Percentiles rank a stretch among this genome's conserved stretches.
These are phyloP conservation scores for Plectrocnemia conspersa DNA, from an alignment of 1,140 invertebrate genomes.

Conservation along the genomic window DNA sequence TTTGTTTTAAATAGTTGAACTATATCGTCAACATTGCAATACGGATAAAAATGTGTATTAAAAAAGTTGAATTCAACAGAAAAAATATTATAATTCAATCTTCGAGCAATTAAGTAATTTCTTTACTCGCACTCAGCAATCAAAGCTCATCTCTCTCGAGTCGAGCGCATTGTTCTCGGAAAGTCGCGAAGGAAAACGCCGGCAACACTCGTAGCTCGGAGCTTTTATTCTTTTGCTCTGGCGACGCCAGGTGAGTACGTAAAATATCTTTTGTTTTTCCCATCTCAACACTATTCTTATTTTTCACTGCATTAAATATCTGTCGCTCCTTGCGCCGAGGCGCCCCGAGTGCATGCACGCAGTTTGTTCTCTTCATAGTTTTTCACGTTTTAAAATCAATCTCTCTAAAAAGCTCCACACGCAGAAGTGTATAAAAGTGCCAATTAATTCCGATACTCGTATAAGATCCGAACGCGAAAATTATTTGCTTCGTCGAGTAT, in stretches of 20 bases:
- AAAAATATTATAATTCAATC: too few species aligned
- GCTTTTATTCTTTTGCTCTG: slow-evolving; percentile 1
- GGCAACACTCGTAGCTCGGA: not conserved
- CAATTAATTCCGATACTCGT: not conserved
- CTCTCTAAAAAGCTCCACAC: too few species aligned
- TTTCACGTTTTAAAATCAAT: too few species aligned
- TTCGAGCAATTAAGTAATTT: too few species aligned
- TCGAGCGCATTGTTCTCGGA: not conserved
- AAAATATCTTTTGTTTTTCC: slow-evolving; percentile 5
- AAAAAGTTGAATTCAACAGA: too few species aligned
- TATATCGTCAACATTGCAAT: too few species aligned
- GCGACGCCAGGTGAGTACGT: not conserved
- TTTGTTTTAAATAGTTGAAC: too few species aligned
- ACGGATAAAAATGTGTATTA: too few species aligned
- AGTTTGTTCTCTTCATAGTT: not conserved
- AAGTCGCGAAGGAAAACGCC: slow-evolving; percentile 7
- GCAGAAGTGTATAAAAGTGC: too few species aligned
- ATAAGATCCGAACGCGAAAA: not conserved
- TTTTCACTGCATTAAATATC: slow-evolving; percentile 2
- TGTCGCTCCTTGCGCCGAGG: not conserved
- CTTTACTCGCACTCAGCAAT: too few species aligned
- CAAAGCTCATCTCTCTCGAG: not conserved
- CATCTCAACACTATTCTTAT: not conserved
- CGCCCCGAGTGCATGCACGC: not conserved
- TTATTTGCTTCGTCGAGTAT: not conserved